Conservation (phyloP, 2,113 vertebrate species). For the Phalacrocorax brasilianus region DNA sequence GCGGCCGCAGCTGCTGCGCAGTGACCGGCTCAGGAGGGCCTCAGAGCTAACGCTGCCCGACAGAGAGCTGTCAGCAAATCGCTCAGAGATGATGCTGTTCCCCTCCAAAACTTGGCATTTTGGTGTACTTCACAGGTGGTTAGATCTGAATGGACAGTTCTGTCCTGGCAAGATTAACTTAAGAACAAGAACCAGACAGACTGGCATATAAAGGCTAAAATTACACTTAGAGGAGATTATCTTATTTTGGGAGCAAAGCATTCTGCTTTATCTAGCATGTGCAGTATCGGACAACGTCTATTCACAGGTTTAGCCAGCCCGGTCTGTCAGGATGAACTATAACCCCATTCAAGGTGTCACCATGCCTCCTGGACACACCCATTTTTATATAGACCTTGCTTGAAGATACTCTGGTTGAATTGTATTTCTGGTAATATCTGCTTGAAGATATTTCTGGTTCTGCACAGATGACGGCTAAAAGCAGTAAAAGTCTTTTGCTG, state of each 20-base stretch:
- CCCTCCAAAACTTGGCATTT: neutral
- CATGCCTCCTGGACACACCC: constrained; percentile 74
- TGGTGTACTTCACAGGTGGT: neutral
- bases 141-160: neutral
- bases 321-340: constrained; percentile 32
- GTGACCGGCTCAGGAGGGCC: neutral
- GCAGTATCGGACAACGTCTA: neutral
- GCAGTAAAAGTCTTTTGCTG: neutral
- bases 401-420: neutral
- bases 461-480: neutral
- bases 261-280: neutral
- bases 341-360: constrained; percentile 52
- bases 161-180: neutral
- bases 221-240: accelerated
- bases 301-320: neutral
- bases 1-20: neutral
- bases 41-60: neutral
- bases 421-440: no score
- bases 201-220: neutral
- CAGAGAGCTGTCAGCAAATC: neutral
- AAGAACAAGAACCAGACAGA: neutral
- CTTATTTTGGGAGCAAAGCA: neutral
- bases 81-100: accelerated
- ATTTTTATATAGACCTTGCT: constrained; percentile 28
- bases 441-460: constrained; percentile 4